phyloP scores from a whole-genome alignment of 2,113 vertebrate genomes.

The Mastomys natalensis region DNA sequence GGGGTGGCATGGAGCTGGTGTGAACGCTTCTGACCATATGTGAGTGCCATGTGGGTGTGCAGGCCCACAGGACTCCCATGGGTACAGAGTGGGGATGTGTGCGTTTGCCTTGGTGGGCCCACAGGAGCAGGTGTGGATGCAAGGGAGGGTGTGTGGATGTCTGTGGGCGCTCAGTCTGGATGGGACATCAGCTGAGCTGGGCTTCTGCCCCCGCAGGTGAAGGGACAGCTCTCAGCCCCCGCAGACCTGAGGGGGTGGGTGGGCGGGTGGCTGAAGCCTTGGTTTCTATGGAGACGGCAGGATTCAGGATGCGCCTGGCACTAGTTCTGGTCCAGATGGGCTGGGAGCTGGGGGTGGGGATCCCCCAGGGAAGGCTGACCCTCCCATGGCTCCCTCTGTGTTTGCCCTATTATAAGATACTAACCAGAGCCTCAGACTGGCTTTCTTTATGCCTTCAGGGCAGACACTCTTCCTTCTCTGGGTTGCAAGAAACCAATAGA shows the following conservation, averaged over 20 bases:
- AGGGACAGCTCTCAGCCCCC: slow-evolving; percentile 50
- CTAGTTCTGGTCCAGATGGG: slow-evolving; percentile 68
- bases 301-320: slow-evolving; percentile 63
- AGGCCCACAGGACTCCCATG: not conserved
- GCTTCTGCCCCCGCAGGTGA: not conserved
- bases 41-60: not conserved
- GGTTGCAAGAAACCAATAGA: not conserved
- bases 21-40: not conserved
- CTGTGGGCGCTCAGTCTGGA: not conserved
- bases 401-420: not conserved
- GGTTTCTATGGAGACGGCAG: slow-evolving; percentile 78
- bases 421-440: not conserved
- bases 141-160: not conserved
- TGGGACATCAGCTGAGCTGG: accelerated
- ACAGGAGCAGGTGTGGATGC: accelerated
- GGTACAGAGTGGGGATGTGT: accelerated
- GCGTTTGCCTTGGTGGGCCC: not conserved
- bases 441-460: not conserved
- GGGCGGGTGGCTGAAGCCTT: slow-evolving; percentile 20
- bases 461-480: not conserved
- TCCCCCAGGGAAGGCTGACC: not conserved
- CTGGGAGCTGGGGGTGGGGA: slow-evolving; percentile 8
- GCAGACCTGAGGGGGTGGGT: slow-evolving; percentile 33
- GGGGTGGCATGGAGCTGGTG: not conserved
- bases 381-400: not conserved